Evolutionary conservation across 2,888 invertebrate species (phyloP).

Genomic region (Teinopalpus imperialis): DNA sequence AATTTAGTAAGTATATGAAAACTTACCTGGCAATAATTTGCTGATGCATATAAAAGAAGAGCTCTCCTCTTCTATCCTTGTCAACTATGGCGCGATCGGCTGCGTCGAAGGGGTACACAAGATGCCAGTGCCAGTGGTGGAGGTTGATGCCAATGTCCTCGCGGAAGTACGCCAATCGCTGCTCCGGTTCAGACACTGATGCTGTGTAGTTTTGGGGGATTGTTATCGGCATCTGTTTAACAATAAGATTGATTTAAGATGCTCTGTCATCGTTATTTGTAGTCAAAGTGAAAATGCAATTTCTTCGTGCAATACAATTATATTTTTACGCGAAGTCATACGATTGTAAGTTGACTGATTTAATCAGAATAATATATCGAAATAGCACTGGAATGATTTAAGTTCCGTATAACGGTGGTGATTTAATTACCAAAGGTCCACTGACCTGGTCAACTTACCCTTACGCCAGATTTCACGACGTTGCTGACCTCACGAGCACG

Average conservation of each 20-base stretch:
- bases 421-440: too few species aligned
- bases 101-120: conserved; percentile 91
- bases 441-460: too few species aligned
- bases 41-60: conserved; percentile 91
- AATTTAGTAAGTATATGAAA: too few species aligned
- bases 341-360: too few species aligned
- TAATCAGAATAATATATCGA: too few species aligned
- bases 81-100: conserved; percentile 80
- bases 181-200: conserved; percentile 87
- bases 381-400: too few species aligned
- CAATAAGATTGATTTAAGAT: not conserved
- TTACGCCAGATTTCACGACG: conserved; percentile 81
- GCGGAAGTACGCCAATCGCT: conserved; percentile 91
- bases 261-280: too few species aligned
- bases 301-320: too few species aligned
- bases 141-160: conserved; percentile 93
- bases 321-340: too few species aligned
- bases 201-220: conserved; percentile 90
- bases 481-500: conserved; percentile 86
- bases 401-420: too few species aligned
- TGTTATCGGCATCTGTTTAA: conserved; percentile 82
- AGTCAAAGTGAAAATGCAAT: too few species aligned
- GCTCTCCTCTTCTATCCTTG: conserved; percentile 89
- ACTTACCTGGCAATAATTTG: conserved; percentile 84
- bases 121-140: conserved; percentile 96